Evolutionary conservation across 2,888 invertebrate genomes (phyloP), one percentile per base, ranked within the genome.

Genomic region (Cheilosia impressa): DNA sequence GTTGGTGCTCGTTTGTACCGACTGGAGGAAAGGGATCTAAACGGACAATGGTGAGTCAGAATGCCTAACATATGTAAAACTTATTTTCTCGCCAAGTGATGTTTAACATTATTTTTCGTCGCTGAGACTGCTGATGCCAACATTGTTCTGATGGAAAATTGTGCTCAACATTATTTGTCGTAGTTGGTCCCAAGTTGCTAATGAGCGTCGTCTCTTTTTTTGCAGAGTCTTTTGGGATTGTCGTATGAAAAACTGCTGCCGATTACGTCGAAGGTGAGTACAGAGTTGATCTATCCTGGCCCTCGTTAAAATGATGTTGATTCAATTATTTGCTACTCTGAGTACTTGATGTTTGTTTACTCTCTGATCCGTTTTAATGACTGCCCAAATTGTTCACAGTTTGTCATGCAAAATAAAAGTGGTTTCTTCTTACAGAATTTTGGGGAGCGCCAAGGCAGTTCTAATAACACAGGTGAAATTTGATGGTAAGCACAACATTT

Each of bases 21-120:
- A 4, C 19, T 17, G 3, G 3, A 41, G 6, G n/a, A 13, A 3
- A 5, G 1, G 22, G 17, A 43, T 6, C 4, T 52, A 38, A 38
- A 5, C 5, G 13, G 2, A 13, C 13, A 38, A 38, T 2, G 62
- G 62, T 47, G 47, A 62, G 62, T 55, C 2, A 2, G 34, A n/a
- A 4, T 10, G n/a, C 17, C 4, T 10, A 50, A 1, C n/a, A n/a
- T 22, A 17, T 22, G 19, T 1, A 4, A n/a, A n/a, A 19, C 0
- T 52, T 19, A 7, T 53, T 71, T 24, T n/a, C 69, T 31, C 34
- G 27, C 53, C 13, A 73, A 79, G 76, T 89, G 89, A 89, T 89
- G 88, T 81, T 84, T 41, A 75, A 52, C 43, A 19, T 72, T 89
- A 89, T 89, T 89, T 89, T 89, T 89, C 89, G 89, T 89, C 89